Conservation (phyloP, 2,797 vertebrate species). For the Sebastes iracundus region DNA sequence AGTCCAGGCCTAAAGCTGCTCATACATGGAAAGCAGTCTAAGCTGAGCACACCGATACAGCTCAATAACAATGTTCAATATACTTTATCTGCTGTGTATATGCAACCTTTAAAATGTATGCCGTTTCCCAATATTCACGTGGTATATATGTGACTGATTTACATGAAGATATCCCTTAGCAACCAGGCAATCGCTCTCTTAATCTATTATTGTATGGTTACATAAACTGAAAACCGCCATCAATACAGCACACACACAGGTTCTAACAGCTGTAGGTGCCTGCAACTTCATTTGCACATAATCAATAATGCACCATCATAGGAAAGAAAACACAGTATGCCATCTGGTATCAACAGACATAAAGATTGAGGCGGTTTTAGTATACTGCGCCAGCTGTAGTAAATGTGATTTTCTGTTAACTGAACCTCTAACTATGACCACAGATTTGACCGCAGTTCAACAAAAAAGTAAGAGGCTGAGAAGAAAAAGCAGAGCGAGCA, state of each 20-base stretch:
- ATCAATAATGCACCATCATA: not conserved
- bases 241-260: not conserved
- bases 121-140: not conserved
- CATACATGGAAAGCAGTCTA: not conserved
- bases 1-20: not conserved
- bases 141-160: not conserved
- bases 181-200: not conserved
- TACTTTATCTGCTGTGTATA: not conserved
- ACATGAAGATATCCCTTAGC: slow-evolving; percentile 4
- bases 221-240: not conserved
- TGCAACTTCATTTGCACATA: not conserved
- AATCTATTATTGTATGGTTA: not conserved
- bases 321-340: not conserved
- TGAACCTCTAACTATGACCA: not conserved
- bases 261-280: not conserved
- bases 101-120: not conserved
- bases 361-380: not conserved
- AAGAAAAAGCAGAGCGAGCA: not conserved
- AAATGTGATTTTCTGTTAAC: not conserved
- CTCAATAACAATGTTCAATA: not conserved
- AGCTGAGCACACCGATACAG: not conserved
- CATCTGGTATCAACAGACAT: not conserved
- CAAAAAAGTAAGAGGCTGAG: not conserved
- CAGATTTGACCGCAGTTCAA: not conserved
- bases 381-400: not conserved